Evolutionary conservation across 2,113 vertebrate genomes (phyloP), one percentile per base, ranked within the genome.

Genomic region (Litocranius walleri): DNA sequence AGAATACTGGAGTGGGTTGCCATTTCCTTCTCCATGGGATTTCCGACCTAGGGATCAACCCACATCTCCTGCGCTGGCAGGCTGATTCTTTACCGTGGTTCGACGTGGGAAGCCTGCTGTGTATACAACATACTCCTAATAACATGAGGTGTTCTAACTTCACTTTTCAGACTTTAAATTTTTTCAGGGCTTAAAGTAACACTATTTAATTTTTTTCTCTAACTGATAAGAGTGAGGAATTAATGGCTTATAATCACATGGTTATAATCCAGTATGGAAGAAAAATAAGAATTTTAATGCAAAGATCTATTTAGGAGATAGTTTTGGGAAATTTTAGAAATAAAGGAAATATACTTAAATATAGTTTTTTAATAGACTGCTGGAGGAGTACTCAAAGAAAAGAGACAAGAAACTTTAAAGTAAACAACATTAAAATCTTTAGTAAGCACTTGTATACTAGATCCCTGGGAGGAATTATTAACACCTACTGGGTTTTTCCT

Each of bases 401-500:
- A 54, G 29, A 67, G n/a, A 90, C 16, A 82, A 83, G 48, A 74
- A 88, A 94, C 14, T 61, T 88, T 86, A 54, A 67, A 36, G 17
- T 36, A 67, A 27, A 67, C 36, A n/a, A 36, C 14, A 27, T 13
- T 45, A 30, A 93, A 95, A 54, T 90, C 81, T 13, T 81, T 57
- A 90, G 74, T 81, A 90, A 94, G 48, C 40, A 96, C 29, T 62
- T 87, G 90, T 21, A 78, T 33, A 88, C 2, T n/a, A 33, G n/a
- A 40, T 94, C 21, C 57, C 88, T 43, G 0, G 33, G 71, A 93
- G 33, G 23, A 96, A 81, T 1, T 94, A 61, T n/a, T n/a, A 92
- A 84, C 57, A 88, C 93, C 83, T 67, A 36, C 40, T 94, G 74
- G 48, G 83, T 6, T 92, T 93, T 83, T 94, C 88, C 90, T 90